Conservation (phyloP, 2,797 vertebrate species). For the Gadopsis bispinosus region DNA sequence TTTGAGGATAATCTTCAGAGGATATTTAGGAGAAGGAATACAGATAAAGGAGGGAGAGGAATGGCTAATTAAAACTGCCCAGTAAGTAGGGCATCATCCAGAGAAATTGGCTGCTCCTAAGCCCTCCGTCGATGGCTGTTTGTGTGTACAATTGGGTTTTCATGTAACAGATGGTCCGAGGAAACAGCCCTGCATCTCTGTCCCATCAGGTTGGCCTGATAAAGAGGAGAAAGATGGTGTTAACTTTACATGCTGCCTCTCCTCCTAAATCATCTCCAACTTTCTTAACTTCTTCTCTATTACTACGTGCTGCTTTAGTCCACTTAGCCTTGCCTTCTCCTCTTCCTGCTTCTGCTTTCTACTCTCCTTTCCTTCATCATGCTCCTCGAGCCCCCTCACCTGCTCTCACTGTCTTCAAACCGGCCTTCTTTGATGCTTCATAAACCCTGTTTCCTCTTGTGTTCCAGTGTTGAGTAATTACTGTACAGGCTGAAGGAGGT, state of each 20-base stretch:
- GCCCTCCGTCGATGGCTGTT: slow-evolving; percentile 26
- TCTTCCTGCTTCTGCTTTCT: neutral
- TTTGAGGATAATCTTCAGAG: neutral
- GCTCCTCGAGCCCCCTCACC: slow-evolving; percentile 25
- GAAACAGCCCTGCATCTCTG: slow-evolving; percentile 27
- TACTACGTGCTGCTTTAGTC: neutral
- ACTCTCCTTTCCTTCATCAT: neutral
- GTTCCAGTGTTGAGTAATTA: slow-evolving; percentile 60
- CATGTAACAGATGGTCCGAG: slow-evolving; percentile 42
- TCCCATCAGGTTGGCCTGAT: slow-evolving; percentile 41
- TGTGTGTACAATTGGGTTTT: slow-evolving; percentile 31
- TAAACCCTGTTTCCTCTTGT: slow-evolving; percentile 37
- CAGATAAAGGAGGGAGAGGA: slow-evolving; percentile 9
- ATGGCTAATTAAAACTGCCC: slow-evolving; percentile 20
- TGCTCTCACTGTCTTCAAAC: slow-evolving; percentile 39
- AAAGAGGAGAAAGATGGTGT: slow-evolving; percentile 45
- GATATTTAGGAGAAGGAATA: neutral
- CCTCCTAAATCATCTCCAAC: slow-evolving; percentile 34
- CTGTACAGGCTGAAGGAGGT: slow-evolving; percentile 59
- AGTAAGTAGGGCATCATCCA: slow-evolving; percentile 24
- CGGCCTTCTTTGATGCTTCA: slow-evolving; percentile 28
- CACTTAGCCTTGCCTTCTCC: neutral
- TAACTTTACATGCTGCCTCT: slow-evolving; percentile 15
- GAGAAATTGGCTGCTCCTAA: slow-evolving; percentile 23
- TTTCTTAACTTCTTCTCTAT: slow-evolving; percentile 7